Percentiles rank a stretch among this genome's conserved stretches.
Evolutionary conservation across 2,888 invertebrate genomes (phyloP).

Genomic region (Julus scanicus): DNA sequence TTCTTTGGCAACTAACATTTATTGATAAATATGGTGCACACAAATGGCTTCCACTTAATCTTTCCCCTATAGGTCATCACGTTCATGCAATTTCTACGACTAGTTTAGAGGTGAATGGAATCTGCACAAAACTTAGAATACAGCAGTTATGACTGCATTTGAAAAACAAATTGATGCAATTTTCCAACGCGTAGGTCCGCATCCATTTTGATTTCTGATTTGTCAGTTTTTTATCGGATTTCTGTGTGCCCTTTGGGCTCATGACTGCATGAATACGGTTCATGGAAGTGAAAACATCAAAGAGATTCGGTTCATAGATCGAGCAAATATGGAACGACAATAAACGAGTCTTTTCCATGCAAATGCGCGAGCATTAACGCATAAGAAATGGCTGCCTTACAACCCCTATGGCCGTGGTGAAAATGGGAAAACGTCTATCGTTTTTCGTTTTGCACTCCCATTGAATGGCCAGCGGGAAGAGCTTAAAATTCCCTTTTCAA

Average conservation of each 20-base stretch:
- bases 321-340: conserved; percentile 27
- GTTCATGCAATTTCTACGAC: not conserved
- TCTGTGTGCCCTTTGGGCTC: conserved; percentile 14
- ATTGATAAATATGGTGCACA: no score
- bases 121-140: no score
- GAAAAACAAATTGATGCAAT: not conserved
- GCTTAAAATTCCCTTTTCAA: conserved; percentile 30
- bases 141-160: not conserved
- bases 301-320: not conserved
- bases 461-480: conserved; percentile 3
- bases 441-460: not conserved
- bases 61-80: not conserved
- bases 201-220: conserved; percentile 18
- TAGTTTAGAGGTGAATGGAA: not conserved
- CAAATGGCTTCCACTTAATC: no score
- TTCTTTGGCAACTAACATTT: no score
- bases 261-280: not conserved
- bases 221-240: not conserved
- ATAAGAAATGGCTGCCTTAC: not conserved
- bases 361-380: conserved; percentile 6
- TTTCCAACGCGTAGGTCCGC: not conserved
- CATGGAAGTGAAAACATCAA: not conserved
- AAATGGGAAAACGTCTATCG: not conserved
- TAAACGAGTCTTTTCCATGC: conserved; percentile 36
- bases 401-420: not conserved